Evolutionary conservation across 2,113 vertebrate genomes (phyloP), one percentile per base, ranked within the genome.

Genomic region (Scytalopus superciliaris): DNA sequence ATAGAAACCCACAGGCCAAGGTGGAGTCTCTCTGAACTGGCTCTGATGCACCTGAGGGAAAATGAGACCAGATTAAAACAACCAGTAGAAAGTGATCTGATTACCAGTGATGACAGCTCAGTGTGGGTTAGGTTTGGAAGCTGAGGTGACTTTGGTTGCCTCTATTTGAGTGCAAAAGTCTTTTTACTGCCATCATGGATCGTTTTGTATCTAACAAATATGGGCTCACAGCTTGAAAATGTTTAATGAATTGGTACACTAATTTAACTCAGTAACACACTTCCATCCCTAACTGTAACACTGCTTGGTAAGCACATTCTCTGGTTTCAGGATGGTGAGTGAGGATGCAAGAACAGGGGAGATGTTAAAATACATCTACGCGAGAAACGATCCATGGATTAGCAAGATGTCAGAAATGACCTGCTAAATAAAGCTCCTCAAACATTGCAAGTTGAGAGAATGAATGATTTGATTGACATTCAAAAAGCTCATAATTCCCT

Each of bases 401-500:
- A 97, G 81, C 94, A 67, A 67, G 50, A 53, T 76, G 57, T 80
- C 82, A 47, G 83, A 93, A 91, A 57, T 50, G 90, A 93, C 84
- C 81, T 85, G 45, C 77, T 95, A 87, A 96, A 89, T 50, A 95
- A 91, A 91, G 73, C 74, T 52, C 27, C 24, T 76, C 44, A 84
- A 94, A 92, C 72, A 85, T 45, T 87, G 81, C 57, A 88, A 91
- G 78, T 69, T 84, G 84, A 94, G 84, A 42, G 73, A 97, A 95
- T 87, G 96, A 94, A 94, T 63, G 57, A 92, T 87, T 81, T 93
- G 77, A 91, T 16, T 97, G 96, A 83, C 30, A 17, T 18, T 91
- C 92, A 96, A 96, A 97, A 97, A 96, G 93, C 62, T 96, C 76
- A 75, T 89, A 24, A 68, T 13, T 28, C 47, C 44, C 93, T 97